Conservation (phyloP, 2,797 vertebrate genomes). For the Otolemur crassicaudatus region DNA sequence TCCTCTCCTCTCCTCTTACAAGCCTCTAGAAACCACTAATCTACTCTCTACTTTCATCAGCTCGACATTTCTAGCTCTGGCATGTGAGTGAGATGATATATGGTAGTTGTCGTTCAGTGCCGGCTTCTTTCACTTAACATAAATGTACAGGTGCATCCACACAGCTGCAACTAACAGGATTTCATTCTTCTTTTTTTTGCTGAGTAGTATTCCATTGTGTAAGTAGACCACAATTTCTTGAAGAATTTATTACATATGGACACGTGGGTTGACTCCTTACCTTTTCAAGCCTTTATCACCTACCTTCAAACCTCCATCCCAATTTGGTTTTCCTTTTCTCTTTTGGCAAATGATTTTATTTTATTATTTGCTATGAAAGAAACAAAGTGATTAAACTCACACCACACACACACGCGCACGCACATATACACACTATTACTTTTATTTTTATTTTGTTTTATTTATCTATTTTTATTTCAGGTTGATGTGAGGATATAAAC, state of each 20-base stretch:
- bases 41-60: not conserved
- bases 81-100: not conserved
- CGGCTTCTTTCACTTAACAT: not conserved
- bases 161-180: not conserved
- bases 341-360: not conserved
- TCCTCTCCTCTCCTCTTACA: not conserved
- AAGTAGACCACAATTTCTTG: not conserved
- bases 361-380: constrained; percentile 1
- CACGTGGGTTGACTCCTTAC: not conserved
- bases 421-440: too few relatives aligned
- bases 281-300: not conserved
- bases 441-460: too few relatives aligned
- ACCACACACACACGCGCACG: not conserved
- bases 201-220: not conserved
- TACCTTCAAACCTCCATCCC: not conserved
- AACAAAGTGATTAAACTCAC: not conserved
- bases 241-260: not conserved
- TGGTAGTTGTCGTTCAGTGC: not conserved
- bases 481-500: too few relatives aligned
- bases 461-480: too few relatives aligned
- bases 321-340: not conserved
- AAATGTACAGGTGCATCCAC: not conserved
- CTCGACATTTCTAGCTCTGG: not conserved
- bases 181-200: not conserved
- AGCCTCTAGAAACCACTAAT: not conserved